Evolutionary conservation across 2,797 vertebrate species (phyloP).

Genomic region (Molossus alvarezi): DNA sequence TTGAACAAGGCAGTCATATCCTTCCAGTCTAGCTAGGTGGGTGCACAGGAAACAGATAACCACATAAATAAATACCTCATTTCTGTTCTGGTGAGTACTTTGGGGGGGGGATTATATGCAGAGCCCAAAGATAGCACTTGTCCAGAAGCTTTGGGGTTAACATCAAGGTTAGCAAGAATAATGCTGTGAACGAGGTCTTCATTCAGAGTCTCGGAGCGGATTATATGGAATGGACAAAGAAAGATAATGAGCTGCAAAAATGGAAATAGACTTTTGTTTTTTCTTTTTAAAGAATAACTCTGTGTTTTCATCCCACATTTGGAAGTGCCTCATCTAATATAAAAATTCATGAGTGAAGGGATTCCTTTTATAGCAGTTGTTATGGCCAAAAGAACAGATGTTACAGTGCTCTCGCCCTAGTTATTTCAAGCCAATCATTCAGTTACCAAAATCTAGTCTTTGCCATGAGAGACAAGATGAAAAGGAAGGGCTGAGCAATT

Average conservation of each 20-base stretch:
- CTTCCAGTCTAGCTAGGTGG: neutral
- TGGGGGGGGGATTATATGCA: neutral
- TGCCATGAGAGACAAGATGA: constrained; percentile 26
- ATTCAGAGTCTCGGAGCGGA: constrained; percentile 38
- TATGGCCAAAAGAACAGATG: constrained; percentile 70
- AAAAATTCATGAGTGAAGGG: constrained; percentile 65
- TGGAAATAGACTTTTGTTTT: neutral
- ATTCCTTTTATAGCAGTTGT: constrained; percentile 51
- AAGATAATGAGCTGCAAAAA: constrained; percentile 58
- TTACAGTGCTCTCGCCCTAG: neutral
- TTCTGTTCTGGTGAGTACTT: neutral
- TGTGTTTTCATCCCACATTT: constrained; percentile 43
- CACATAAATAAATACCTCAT: neutral
- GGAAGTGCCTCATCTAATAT: constrained; percentile 12
- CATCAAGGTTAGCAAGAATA: constrained; percentile 38
- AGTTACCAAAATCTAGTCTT: constrained; percentile 61
- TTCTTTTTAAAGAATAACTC: neutral
- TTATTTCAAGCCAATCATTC: constrained; percentile 74
- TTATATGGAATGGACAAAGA: constrained; percentile 36
- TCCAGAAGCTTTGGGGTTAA: constrained; percentile 14
- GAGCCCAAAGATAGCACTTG: neutral
- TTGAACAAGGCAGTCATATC: neutral
- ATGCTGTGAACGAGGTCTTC: constrained; percentile 9
- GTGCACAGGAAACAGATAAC: neutral
- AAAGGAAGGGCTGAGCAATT: constrained; percentile 40